phyloP scores from a whole-genome alignment of 2,797 vertebrate genomes.

The Anas georgica region DNA sequence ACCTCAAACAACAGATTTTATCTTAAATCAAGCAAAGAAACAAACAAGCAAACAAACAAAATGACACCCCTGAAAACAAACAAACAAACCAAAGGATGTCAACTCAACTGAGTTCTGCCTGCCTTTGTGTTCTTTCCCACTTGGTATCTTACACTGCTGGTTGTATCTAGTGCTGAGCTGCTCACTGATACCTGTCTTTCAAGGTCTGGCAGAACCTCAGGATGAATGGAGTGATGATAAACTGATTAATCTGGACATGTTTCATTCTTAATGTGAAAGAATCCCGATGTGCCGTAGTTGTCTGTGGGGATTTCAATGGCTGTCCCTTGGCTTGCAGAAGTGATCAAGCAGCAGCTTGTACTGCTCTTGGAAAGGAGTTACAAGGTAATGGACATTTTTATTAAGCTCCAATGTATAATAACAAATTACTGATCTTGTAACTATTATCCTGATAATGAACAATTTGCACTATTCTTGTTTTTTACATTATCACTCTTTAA shows the following conservation, averaged over 20 bases:
- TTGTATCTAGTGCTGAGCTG: not conserved
- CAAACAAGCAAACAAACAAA: too few species aligned
- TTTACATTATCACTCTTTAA: not conserved
- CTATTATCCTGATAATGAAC: not conserved
- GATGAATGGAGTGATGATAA: not conserved
- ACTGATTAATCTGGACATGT: not conserved
- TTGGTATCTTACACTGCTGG: not conserved
- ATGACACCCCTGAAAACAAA: too few species aligned
- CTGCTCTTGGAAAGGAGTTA: not conserved
- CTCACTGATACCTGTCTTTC: not conserved
- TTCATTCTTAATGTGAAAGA: not conserved
- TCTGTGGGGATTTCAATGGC: rapidly evolving
- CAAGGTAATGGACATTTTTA: not conserved
- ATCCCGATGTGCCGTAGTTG: not conserved
- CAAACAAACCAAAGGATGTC: not conserved
- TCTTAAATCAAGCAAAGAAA: not conserved
- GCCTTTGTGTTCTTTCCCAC: not conserved
- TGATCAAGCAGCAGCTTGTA: rapidly evolving
- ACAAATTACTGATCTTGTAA: not conserved
- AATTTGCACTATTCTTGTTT: not conserved
- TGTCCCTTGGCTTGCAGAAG: not conserved
- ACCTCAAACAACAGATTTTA: not conserved
- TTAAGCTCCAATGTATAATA: not conserved
- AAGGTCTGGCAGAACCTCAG: not conserved
- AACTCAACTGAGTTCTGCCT: not conserved